Conservation (phyloP, 2,113 vertebrate species). For the Lanius collurio region DNA sequence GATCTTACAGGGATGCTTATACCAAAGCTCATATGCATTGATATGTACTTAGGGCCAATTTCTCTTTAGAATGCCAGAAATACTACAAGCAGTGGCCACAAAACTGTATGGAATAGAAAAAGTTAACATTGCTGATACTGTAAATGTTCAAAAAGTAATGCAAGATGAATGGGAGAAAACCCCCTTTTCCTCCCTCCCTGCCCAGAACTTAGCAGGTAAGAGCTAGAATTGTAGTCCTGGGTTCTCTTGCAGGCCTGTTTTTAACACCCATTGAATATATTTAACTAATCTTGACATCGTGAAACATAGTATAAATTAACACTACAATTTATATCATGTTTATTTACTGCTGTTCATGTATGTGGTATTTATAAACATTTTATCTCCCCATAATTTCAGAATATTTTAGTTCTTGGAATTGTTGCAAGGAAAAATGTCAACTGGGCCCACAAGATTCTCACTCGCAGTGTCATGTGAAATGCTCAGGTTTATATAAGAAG, state of each 20-base stretch:
- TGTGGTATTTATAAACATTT: background rate
- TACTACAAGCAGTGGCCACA: background rate
- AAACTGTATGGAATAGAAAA: background rate
- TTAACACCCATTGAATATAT: background rate
- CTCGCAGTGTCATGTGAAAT: background rate
- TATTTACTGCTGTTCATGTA: background rate
- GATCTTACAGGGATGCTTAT: background rate
- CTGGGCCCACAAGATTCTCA: background rate
- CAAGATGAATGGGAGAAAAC: background rate
- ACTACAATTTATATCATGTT: background rate
- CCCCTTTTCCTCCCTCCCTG: background rate
- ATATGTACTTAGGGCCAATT: background rate
- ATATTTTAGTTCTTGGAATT: background rate
- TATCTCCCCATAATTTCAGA: background rate
- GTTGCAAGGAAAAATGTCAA: background rate
- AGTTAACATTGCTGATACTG: background rate
- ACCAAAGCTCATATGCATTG: background rate
- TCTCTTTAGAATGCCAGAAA: background rate
- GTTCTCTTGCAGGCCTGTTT: background rate
- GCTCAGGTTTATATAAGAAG: background rate
- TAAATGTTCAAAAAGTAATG: background rate
- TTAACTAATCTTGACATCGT: background rate
- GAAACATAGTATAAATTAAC: background rate
- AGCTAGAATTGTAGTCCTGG: background rate
- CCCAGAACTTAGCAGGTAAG: background rate